Conservation (phyloP, 2,113 vertebrate genomes). For the Saguinus imperator region DNA sequence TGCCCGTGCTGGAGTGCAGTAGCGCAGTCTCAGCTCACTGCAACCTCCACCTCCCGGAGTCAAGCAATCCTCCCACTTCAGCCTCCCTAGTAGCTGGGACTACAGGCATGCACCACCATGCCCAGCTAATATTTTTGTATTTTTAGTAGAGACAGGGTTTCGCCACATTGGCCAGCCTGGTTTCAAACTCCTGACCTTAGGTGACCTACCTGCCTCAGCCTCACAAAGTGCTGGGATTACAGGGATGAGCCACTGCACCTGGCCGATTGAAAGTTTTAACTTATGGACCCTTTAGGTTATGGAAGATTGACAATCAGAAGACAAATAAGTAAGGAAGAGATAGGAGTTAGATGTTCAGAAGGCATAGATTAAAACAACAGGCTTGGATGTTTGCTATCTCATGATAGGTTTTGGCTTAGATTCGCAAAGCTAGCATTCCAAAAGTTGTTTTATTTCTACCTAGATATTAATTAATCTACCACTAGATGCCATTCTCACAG, state of each 20-base stretch:
- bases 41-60: too few species aligned
- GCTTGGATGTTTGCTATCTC: neutral
- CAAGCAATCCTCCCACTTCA: too few species aligned
- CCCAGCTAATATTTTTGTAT: too few species aligned
- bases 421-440: constrained; percentile 48
- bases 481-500: neutral
- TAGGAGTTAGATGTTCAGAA: neutral
- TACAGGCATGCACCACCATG: too few species aligned
- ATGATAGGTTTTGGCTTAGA: neutral
- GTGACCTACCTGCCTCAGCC: neutral
- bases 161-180: neutral
- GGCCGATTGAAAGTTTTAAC: neutral
- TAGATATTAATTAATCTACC: constrained; percentile 53
- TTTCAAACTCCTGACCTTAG: neutral
- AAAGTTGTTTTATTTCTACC: neutral
- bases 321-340: neutral
- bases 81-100: too few species aligned
- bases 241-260: neutral
- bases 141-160: neutral
- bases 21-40: too few species aligned
- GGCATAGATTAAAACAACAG: neutral
- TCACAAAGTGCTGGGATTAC: neutral
- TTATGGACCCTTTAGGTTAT: neutral
- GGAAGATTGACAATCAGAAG: neutral
- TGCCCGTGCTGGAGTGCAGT: too few species aligned